These are phyloP conservation scores for Acestrorhynchus altus DNA, from an alignment of 2,797 vertebrate genomes.

Conservation along the genomic window DNA sequence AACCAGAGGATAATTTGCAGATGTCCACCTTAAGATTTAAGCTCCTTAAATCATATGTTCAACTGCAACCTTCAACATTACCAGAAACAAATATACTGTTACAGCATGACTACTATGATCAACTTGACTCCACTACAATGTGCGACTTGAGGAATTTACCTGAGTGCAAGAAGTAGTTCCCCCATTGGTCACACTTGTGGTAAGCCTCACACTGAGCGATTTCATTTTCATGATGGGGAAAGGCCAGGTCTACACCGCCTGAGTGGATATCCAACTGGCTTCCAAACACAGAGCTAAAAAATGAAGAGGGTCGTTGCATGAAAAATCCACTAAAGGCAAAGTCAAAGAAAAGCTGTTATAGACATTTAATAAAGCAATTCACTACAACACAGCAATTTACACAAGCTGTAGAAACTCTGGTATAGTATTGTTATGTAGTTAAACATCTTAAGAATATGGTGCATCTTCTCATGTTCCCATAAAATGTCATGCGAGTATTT, in stretches of 20 bases:
- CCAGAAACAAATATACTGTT: background rate
- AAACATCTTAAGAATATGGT: too few relatives aligned
- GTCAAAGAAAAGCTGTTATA: too few relatives aligned
- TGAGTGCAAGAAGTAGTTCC: conserved; percentile 95
- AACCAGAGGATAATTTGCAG: too few relatives aligned
- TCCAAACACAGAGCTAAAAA: conserved; percentile 88
- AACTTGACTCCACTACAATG: background rate
- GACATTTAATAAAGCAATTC: too few relatives aligned
- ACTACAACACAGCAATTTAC: too few relatives aligned
- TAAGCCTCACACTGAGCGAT: conserved; percentile 93
- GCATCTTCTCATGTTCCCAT: too few relatives aligned
- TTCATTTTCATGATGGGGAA: conserved; percentile 98
- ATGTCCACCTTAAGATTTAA: too few relatives aligned
- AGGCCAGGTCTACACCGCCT: conserved; percentile 92
- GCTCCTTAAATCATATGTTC: too few relatives aligned
- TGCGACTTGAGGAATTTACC: conserved; percentile 75
- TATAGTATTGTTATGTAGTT: too few relatives aligned
- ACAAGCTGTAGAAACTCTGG: too few relatives aligned
- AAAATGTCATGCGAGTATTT: too few relatives aligned
- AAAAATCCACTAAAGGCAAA: background rate
- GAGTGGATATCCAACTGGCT: conserved; percentile 93
- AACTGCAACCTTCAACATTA: background rate
- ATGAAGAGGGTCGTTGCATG: conserved; percentile 6
- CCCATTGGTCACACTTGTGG: conserved; percentile 92
- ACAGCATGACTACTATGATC: background rate